Evolutionary conservation across 2,797 vertebrate genomes (phyloP), one percentile per base, ranked within the genome.

Genomic region (Clamator glandarius): DNA sequence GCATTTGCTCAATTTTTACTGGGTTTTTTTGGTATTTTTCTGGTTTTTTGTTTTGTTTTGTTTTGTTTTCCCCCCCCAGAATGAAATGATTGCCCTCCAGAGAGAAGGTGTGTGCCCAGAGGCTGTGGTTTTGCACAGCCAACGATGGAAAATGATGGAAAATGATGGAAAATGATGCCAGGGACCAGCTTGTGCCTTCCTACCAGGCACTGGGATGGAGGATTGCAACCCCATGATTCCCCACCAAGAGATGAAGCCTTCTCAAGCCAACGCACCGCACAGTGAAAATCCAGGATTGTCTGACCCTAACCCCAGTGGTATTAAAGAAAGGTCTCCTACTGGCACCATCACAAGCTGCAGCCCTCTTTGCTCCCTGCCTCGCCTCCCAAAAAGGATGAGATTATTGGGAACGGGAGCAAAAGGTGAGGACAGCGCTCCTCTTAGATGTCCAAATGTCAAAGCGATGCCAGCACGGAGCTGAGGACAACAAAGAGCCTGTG

Each of bases 391-490:
- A 93, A 87, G 5, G 15, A 10, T 0, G 13, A 42, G 78, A 21
- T 91, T 73, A 89, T 68, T 91, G 58, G 68, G 44, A 61, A 66
- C 3, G 25, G 48, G 74, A 66, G 52, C 33, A 58, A 63, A 62
- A 87, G 24, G 51, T 36, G 39, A 52, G 35, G 61, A 42, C 31
- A 19, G 25, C 1, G 4, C 42, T 75, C 12, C 33, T 29, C 58
- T 84, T 51, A 59, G 51, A 48, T 59, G 35, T 48, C 41, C 1
- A 2, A 36, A 59, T 16, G 46, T 50, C 85, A 46, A 70, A 84
- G 57, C 1, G 3, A 69, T 0, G 10, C 18, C 2, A 3, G 44
- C 46, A 26, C 1, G 1, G 75, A 64, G 46, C 57, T 26, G 51
- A 14, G 18, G 52, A 17, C 54, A 62, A 76, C 36, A 57, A 82